Evolutionary conservation across 1,140 invertebrate genomes (phyloP).

Genomic region (Megathymus violae): DNA sequence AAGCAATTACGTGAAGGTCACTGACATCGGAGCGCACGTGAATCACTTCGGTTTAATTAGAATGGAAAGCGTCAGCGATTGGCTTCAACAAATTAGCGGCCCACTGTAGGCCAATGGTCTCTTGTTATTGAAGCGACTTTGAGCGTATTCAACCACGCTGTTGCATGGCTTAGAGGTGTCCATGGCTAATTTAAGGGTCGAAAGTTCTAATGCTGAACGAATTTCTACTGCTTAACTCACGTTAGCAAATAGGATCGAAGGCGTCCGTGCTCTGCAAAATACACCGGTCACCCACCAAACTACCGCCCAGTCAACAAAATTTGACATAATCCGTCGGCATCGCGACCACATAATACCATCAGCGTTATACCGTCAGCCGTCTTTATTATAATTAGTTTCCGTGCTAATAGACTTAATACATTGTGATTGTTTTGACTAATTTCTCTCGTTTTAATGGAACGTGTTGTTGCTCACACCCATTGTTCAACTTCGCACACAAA

Average conservation of each 20-base stretch:
- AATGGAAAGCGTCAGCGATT: constrained; percentile 44
- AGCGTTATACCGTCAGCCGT: background rate
- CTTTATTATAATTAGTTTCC: constrained; percentile 37
- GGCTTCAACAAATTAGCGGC: background rate
- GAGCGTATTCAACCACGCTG: background rate
- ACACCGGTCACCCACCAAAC: too few relatives aligned
- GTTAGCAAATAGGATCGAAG: too few relatives aligned
- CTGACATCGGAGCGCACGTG: constrained; percentile 61
- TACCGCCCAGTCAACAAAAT: background rate
- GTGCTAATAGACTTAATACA: constrained; percentile 32
- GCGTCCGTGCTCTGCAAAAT: too few relatives aligned
- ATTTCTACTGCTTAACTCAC: too few relatives aligned
- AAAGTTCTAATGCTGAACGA: too few relatives aligned
- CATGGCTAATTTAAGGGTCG: too few relatives aligned
- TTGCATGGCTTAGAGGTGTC: background rate
- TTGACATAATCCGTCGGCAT: background rate
- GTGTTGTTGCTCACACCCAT: constrained; percentile 34
- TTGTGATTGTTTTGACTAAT: constrained; percentile 38
- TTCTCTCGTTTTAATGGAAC: constrained; percentile 23
- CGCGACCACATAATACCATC: background rate
- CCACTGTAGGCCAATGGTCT: background rate
- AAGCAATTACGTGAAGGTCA: constrained; percentile 71
- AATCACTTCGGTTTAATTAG: constrained; percentile 66
- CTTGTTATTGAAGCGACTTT: background rate
- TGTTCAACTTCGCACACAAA: constrained; percentile 32